phyloP scores from a whole-genome alignment of 2,888 invertebrate genomes.

The Rotaria macrura region DNA sequence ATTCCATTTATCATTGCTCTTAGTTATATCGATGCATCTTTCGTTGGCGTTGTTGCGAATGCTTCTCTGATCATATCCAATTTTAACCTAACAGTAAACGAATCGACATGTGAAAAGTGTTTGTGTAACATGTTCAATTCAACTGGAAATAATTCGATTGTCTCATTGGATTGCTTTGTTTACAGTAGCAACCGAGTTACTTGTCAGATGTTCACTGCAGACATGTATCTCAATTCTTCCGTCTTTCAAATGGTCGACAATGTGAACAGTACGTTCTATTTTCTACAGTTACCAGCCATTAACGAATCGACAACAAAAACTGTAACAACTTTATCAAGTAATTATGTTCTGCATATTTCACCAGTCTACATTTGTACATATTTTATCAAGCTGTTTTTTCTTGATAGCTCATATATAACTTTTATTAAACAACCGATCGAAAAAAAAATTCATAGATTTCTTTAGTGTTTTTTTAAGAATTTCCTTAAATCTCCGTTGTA shows the following conservation, averaged over 20 bases:
- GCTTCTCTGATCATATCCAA: background rate
- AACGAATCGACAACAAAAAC: too few species aligned
- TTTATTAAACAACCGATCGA: too few species aligned
- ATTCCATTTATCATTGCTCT: too few species aligned
- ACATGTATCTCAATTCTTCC: background rate
- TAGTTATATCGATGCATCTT: background rate
- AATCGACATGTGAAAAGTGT: background rate
- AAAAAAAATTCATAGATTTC: too few species aligned
- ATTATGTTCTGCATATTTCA: too few species aligned
- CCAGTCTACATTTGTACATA: too few species aligned
- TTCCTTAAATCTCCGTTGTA: too few species aligned
- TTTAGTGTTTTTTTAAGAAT: too few species aligned
- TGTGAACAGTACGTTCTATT: background rate
- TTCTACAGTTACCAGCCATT: background rate
- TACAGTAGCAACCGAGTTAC: background rate
- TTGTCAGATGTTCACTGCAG: background rate
- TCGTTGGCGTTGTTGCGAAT: background rate
- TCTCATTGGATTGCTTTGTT: background rate
- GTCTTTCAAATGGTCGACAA: background rate
- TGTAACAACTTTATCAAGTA: too few species aligned
- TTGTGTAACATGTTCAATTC: background rate
- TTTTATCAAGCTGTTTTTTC: too few species aligned
- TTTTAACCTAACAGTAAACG: background rate
- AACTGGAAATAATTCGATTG: background rate
- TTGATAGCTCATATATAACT: too few species aligned